These are phyloP conservation scores for Calycopis cecrops DNA, from an alignment of 1,140 invertebrate genomes.

Conservation along the genomic window DNA sequence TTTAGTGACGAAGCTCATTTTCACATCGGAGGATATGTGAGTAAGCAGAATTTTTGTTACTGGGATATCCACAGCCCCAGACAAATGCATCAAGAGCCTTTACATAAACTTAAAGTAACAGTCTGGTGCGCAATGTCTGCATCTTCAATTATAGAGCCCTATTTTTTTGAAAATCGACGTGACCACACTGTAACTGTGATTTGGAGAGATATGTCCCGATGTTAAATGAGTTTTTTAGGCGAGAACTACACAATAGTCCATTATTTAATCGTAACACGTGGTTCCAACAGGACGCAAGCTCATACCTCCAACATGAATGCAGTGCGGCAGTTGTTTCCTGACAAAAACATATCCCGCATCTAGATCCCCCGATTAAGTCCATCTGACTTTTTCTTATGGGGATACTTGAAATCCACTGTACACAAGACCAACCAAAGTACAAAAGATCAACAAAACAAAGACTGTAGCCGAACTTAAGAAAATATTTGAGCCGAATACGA, in stretches of 20 bases:
- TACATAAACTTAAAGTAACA: slow-evolving; percentile 16
- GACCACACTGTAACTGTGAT: slow-evolving; percentile 17
- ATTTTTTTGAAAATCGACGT: too few relatives aligned
- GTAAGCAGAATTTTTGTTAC: slow-evolving; percentile 17
- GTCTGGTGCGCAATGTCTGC: slow-evolving; percentile 10
- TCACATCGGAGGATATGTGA: slow-evolving; percentile 16
- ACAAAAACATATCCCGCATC: slow-evolving; percentile 14
- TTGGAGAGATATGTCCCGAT: slow-evolving; percentile 13
- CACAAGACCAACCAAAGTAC: slow-evolving; percentile 11
- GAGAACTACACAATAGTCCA: slow-evolving; percentile 11
- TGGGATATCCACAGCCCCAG: slow-evolving; percentile 13
- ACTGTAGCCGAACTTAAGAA: slow-evolving; percentile 12
- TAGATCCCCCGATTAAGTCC: slow-evolving; percentile 15
- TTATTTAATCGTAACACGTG: background rate
- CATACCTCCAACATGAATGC: slow-evolving; percentile 12
- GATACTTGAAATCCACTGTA: slow-evolving; percentile 7
- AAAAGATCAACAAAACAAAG: too few relatives aligned
- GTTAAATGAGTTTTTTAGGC: slow-evolving; percentile 15
- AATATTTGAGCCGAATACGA: slow-evolving; percentile 9
- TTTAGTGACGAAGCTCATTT: slow-evolving; percentile 20
- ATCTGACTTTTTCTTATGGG: slow-evolving; percentile 20
- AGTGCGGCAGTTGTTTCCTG: slow-evolving; percentile 13
- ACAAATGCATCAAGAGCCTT: slow-evolving; percentile 14
- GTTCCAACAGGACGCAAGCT: background rate
- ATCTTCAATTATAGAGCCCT: slow-evolving; percentile 20